Evolutionary conservation across 2,888 invertebrate genomes (phyloP).

Genomic region (Hemaris fuciformis): DNA sequence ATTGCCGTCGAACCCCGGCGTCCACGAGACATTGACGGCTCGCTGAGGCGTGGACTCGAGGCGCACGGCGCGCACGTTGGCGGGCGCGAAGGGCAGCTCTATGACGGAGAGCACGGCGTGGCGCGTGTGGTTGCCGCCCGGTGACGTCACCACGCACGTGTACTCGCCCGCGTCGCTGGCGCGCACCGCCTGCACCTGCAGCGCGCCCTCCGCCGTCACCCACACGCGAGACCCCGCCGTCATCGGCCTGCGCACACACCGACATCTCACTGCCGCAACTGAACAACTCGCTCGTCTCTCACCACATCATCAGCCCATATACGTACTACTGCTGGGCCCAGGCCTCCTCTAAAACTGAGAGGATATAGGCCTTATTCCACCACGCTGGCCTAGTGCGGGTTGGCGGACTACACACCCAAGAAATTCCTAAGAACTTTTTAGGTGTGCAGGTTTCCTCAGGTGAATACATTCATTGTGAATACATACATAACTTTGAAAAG

Average conservation of each 20-base stretch:
- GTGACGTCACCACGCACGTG: constrained; percentile 93
- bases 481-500: too few species aligned
- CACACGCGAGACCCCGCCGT: constrained; percentile 85
- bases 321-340: too few species aligned
- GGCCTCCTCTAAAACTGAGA: too few species aligned
- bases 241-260: constrained; percentile 57
- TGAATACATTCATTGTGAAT: too few species aligned
- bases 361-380: too few species aligned
- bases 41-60: constrained; percentile 84
- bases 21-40: constrained; percentile 96
- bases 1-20: constrained; percentile 98
- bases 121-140: constrained; percentile 96
- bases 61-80: constrained; percentile 89
- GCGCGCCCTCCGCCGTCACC: constrained; percentile 90
- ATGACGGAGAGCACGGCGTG: constrained; percentile 90
- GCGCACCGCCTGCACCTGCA: constrained; percentile 93
- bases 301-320: too few species aligned
- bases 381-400: too few species aligned
- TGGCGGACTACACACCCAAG: too few species aligned
- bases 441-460: too few species aligned
- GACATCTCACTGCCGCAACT: background rate
- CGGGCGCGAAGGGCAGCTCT: constrained; percentile 96
- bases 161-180: constrained; percentile 97
- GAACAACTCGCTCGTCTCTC: background rate
- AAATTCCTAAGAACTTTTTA: too few species aligned